These are phyloP conservation scores for Sakesphorus luctuosus DNA, from an alignment of 2,113 vertebrate genomes.

Conservation along the genomic window DNA sequence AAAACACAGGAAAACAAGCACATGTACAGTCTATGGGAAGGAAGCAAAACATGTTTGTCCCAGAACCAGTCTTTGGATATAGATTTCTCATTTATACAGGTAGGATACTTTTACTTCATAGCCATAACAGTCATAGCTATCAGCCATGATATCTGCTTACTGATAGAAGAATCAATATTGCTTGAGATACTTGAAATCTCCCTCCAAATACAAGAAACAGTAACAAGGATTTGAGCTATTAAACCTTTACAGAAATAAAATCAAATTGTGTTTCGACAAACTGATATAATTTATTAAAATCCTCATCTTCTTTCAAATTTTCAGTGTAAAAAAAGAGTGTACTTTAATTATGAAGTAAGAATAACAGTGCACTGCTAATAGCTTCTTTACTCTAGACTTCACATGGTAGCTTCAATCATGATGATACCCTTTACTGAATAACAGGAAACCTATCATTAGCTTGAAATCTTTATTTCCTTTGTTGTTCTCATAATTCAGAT, in stretches of 20 bases:
- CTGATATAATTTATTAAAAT: not conserved
- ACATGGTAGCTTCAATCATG: not conserved
- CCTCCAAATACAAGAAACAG: not conserved
- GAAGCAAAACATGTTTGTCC: not conserved
- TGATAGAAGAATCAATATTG: not conserved
- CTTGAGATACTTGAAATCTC: not conserved
- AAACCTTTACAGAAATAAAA: not conserved
- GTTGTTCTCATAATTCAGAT: not conserved
- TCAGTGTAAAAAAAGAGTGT: not conserved
- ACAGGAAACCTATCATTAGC: not conserved
- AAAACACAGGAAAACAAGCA: not conserved
- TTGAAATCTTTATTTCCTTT: not conserved
- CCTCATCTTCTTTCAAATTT: not conserved
- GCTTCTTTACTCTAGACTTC: not conserved
- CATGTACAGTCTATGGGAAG: not conserved
- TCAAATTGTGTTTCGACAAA: not conserved
- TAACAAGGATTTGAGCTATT: not conserved
- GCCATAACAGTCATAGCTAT: not conserved
- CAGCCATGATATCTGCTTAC: not conserved
- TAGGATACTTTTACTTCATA: not conserved
- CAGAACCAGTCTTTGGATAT: not conserved
- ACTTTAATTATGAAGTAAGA: not conserved
- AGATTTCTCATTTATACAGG: not conserved
- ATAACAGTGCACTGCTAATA: not conserved
- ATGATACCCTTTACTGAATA: not conserved